Conservation (phyloP, 2,113 vertebrate genomes). For the Zosterops pallidus region DNA sequence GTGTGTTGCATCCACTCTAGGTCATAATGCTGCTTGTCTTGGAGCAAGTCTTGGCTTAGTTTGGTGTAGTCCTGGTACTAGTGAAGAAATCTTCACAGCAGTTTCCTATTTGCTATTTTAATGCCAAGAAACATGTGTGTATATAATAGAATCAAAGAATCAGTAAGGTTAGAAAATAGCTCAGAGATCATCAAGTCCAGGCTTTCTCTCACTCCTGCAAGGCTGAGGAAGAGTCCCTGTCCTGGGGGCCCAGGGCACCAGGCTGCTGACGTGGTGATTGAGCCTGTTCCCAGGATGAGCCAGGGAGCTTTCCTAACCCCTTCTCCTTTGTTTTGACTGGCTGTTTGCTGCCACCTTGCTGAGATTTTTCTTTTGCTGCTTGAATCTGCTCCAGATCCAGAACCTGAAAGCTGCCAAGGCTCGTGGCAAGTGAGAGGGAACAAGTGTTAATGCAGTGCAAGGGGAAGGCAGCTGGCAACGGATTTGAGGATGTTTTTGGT, state of each 20-base stretch:
- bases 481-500: background rate
- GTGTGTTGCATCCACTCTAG: background rate
- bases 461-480: background rate
- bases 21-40: background rate
- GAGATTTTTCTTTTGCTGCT: constrained; percentile 18
- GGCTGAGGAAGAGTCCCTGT: background rate
- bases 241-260: background rate
- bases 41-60: background rate
- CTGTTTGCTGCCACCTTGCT: constrained; percentile 60
- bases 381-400: background rate
- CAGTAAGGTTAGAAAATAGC: background rate
- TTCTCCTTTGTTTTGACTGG: background rate
- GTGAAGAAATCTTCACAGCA: background rate
- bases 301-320: background rate
- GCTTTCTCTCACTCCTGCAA: background rate
- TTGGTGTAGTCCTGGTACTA: background rate
- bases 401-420: background rate
- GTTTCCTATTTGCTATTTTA: background rate
- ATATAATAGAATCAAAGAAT: background rate
- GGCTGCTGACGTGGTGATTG: background rate
- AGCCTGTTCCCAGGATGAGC: background rate
- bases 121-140: background rate
- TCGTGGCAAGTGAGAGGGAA: background rate
- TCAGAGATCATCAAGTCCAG: background rate
- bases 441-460: background rate